A percentile compares a stretch with the other conserved stretches of the same genome.
These are phyloP conservation scores for Nanorana parkeri DNA, from an alignment of 2,113 vertebrate genomes.

Conservation along the genomic window DNA sequence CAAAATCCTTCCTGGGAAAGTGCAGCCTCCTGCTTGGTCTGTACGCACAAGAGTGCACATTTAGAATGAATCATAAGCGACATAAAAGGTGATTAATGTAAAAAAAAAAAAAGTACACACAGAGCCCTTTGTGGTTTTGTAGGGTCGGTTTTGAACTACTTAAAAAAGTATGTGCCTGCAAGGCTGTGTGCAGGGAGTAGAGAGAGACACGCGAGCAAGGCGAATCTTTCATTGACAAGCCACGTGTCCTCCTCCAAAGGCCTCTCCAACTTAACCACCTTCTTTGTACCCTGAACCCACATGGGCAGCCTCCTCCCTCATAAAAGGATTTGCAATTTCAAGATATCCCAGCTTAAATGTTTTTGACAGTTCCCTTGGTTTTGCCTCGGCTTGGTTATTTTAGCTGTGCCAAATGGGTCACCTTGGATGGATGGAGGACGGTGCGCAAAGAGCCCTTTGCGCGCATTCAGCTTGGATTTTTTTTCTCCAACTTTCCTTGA, in stretches of 20 bases:
- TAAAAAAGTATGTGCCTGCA: constrained; percentile 79
- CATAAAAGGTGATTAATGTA: constrained; percentile 25
- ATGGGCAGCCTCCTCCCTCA: constrained; percentile 98
- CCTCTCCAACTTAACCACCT: constrained; percentile 99
- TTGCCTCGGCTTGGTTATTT: constrained; percentile 98
- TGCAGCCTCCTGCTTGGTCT: neutral
- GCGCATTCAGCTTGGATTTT: constrained; percentile 99
- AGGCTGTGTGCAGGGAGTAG: constrained; percentile 89
- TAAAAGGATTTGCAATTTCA: constrained; percentile 99
- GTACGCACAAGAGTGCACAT: neutral
- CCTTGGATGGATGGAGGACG: constrained; percentile 99
- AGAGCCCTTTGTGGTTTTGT: neutral
- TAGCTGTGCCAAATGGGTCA: constrained; percentile 99
- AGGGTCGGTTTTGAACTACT: constrained; percentile 65
- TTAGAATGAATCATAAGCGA: neutral
- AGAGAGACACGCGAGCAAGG: constrained; percentile 94
- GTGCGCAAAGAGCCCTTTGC: constrained; percentile 98
- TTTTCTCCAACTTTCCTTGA: constrained; percentile 99
- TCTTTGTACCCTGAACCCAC: constrained; percentile 99
- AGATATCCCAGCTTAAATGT: constrained; percentile 99
- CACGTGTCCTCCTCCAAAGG: constrained; percentile 99
- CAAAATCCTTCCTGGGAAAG: too few species aligned
- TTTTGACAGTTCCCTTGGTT: constrained; percentile 99
- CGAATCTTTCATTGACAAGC: constrained; percentile 97
- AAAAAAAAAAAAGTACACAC: constrained; percentile 22